Percentiles rank a stretch among this genome's conserved stretches.
These are phyloP conservation scores for Microtus ochrogaster DNA, from an alignment of 2,113 vertebrate genomes.

Conservation along the genomic window DNA sequence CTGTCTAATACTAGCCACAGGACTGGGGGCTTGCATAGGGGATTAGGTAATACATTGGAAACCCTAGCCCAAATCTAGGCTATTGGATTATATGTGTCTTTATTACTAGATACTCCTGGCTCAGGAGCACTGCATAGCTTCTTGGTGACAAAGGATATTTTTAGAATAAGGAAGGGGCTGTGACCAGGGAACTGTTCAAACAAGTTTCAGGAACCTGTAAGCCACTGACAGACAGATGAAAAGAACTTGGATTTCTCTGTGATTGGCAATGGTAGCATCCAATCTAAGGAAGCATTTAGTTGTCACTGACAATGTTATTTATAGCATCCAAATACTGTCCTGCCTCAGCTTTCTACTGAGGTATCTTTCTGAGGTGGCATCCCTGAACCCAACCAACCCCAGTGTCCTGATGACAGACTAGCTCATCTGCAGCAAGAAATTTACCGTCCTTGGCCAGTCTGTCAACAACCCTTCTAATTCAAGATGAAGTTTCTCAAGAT, in stretches of 20 bases:
- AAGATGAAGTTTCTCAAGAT: neutral
- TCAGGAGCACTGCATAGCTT: neutral
- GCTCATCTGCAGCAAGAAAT: neutral
- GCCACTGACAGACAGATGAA: neutral
- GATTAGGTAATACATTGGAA: neutral
- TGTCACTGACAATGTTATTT: constrained; percentile 1
- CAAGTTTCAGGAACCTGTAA: neutral
- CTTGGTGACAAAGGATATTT: neutral
- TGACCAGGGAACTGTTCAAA: neutral
- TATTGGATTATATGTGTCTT: neutral
- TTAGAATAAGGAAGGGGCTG: neutral
- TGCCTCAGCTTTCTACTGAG: neutral
- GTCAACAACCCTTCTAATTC: neutral
- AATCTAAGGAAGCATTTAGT: neutral
- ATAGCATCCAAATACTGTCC: neutral
- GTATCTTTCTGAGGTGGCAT: neutral
- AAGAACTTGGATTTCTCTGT: neutral
- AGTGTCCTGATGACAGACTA: neutral
- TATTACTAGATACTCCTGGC: neutral
- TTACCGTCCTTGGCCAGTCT: neutral
- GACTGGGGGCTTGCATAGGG: neutral
- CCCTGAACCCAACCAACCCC: neutral
- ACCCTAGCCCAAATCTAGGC: neutral
- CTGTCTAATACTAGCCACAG: neutral
- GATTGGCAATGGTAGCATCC: neutral